Base-by-base conservation (phyloP, 2,888 invertebrate species). In the Candidula unifasciata region DNA sequence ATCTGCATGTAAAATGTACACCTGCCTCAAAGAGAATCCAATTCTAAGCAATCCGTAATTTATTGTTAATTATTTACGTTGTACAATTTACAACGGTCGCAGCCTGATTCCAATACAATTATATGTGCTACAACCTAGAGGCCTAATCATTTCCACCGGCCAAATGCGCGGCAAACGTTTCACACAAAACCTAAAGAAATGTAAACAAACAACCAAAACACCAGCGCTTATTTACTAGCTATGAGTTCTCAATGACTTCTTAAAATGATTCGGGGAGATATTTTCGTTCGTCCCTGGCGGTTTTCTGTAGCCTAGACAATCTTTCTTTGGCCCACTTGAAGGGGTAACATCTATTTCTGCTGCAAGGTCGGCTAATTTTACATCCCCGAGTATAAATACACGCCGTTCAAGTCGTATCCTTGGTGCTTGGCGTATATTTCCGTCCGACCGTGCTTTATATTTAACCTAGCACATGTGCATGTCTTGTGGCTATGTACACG, bases 291-390 rank as follows among this genome's bases (percentile, higher is more conserved):
- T 74, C 82, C 52, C 74, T 82, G 81, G 35, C 35, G 57, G 81
- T 74, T 82, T 74, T 82, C 73, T 60, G 44, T 82, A 74, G 37
- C 82, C 73, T 74, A 82, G 82, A 82, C 82, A 74, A 74, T 82
- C 74, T 82, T 33, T 44, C 57, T 82, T 60, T 52, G 74, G 82
- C 73, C 82, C 82, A 82, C 82, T 82, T 82, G 44, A 82, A 66
- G 27, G 60, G 82, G 74, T 57, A 82, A 54, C 64, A 64, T 69
- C 82, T 82, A 82, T 82, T 82, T 82, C 82, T 82, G 82, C 82
- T 44, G 24, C 82, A 82, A 82, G 82, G 82, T 64, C 82, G 82
- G 37, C 82, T 82, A 82, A 82, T 82, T 82, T 82, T 74, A 74
- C 82, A 82, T 82, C 74, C 33, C 35, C 6, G 82, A 44, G 44